These are phyloP conservation scores for Thumatha senex DNA, from an alignment of 2,888 invertebrate genomes.

Conservation along the genomic window DNA sequence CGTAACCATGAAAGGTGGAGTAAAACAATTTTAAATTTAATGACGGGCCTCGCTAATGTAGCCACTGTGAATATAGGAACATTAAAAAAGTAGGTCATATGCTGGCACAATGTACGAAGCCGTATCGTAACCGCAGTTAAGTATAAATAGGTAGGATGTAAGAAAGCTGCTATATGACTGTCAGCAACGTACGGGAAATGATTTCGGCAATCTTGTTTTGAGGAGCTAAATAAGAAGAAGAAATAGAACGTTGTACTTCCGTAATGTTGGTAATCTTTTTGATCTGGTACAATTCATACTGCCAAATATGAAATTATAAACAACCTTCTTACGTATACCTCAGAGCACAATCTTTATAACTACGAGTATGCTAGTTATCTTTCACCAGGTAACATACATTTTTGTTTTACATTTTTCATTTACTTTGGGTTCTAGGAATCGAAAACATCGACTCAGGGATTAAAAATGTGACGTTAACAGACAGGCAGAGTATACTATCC, in stretches of 20 bases:
- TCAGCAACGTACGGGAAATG: conserved; percentile 16
- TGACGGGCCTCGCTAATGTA: conserved; percentile 31
- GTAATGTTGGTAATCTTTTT: neutral
- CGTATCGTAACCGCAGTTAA: conserved; percentile 42
- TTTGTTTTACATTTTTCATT: no score
- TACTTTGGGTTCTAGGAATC: no score
- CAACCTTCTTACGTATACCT: no score
- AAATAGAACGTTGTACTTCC: neutral
- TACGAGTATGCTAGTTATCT: no score
- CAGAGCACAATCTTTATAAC: no score
- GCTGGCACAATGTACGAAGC: conserved; percentile 50
- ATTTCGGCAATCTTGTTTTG: conserved; percentile 3
- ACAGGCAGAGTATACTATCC: no score
- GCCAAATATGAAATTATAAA: no score
- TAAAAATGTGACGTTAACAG: no score
- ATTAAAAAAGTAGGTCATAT: conserved; percentile 58
- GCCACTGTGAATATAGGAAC: conserved; percentile 45
- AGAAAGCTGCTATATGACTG: conserved; percentile 15
- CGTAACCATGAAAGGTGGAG: conserved; percentile 25
- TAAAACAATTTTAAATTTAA: conserved; percentile 45
- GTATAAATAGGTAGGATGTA: conserved; percentile 26
- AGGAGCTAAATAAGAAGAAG: neutral
- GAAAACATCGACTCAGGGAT: no score
- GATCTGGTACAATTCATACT: neutral
- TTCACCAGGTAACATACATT: no score